A percentile compares a stretch with the other conserved stretches of the same genome.
These are phyloP conservation scores for Chlorodrepanis virens DNA, from an alignment of 2,113 vertebrate genomes.

Conservation along the genomic window DNA sequence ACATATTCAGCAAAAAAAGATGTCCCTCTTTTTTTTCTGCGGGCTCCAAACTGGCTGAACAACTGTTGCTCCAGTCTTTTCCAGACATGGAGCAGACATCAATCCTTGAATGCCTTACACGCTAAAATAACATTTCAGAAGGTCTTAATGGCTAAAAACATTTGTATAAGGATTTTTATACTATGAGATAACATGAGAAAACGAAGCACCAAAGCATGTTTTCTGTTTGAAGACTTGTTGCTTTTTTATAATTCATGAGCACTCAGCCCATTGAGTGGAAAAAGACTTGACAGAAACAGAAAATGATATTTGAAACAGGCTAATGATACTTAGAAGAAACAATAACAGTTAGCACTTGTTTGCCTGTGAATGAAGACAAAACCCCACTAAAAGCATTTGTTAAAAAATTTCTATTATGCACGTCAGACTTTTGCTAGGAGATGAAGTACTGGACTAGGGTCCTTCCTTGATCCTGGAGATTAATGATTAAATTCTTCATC, in stretches of 20 bases:
- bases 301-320: neutral
- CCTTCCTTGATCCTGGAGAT: neutral
- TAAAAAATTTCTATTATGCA: neutral
- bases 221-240: neutral
- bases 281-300: neutral
- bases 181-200: constrained; percentile 22
- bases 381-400: neutral
- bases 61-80: neutral
- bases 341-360: neutral
- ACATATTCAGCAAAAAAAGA: neutral
- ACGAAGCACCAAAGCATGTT: neutral
- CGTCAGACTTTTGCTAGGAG: neutral
- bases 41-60: neutral
- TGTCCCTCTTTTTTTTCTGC: neutral
- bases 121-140: constrained; percentile 17
- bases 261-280: neutral
- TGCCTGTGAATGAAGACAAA: neutral
- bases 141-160: neutral
- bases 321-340: neutral
- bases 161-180: constrained; percentile 38
- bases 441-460: neutral
- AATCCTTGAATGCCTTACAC: neutral
- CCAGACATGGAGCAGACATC: constrained; percentile 21
- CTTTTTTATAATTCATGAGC: neutral
- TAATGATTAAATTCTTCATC: neutral